A percentile compares a stretch with the other conserved stretches of the same genome.
Conservation (phyloP, 2,888 invertebrate genomes). For the Endomychus coccineus region DNA sequence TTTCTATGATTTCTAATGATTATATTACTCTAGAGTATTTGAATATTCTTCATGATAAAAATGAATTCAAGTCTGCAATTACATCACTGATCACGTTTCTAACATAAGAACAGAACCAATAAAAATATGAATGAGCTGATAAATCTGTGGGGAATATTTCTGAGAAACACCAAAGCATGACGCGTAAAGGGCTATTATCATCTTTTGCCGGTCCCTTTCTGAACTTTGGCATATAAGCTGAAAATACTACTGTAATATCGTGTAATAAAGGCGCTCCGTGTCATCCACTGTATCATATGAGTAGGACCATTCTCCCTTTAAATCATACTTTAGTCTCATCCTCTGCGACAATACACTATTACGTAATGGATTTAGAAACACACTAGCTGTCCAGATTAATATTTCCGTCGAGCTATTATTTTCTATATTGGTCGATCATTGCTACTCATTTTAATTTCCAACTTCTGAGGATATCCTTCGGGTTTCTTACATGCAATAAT, state of each 20-base stretch:
- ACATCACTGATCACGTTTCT: too few relatives aligned
- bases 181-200: slow-evolving; percentile 31
- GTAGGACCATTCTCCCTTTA: slow-evolving; percentile 27
- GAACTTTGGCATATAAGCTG: slow-evolving; percentile 36
- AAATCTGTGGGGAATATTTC: slow-evolving; percentile 10
- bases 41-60: too few relatives aligned
- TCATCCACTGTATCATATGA: slow-evolving; percentile 35
- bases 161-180: slow-evolving; percentile 4
- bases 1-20: too few relatives aligned
- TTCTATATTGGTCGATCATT: too few relatives aligned
- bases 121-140: too few relatives aligned
- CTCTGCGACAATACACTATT: slow-evolving; percentile 8
- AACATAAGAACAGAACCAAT: too few relatives aligned
- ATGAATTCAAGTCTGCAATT: too few relatives aligned
- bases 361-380: slow-evolving; percentile 17
- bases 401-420: too few relatives aligned
- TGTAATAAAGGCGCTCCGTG: slow-evolving; percentile 39
- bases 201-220: slow-evolving; percentile 29
- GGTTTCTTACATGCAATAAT: too few relatives aligned
- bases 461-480: too few relatives aligned
- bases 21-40: too few relatives aligned
- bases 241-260: slow-evolving; percentile 43
- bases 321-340: slow-evolving; percentile 34
- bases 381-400: slow-evolving; percentile 9
- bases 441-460: too few relatives aligned